phyloP scores from a whole-genome alignment of 2,888 invertebrate species.

The Dynastes hyllus region DNA sequence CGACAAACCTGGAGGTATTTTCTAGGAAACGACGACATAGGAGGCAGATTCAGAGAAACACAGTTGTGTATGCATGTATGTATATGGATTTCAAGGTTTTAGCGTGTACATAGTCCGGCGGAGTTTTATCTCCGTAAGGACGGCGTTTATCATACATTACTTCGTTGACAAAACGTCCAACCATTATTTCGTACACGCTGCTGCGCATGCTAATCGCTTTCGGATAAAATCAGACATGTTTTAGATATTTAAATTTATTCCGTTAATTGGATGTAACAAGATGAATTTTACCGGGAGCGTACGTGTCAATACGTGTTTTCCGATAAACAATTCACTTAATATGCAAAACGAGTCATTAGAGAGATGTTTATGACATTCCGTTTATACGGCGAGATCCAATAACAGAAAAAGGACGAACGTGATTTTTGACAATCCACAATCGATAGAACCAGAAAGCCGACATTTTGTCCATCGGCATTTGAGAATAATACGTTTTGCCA shows the following conservation, averaged over 20 bases:
- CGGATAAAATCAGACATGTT: conserved; percentile 40
- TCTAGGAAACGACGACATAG: not conserved
- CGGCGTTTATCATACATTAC: conserved; percentile 40
- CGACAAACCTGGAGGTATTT: not conserved
- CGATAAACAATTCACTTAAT: conserved; percentile 39
- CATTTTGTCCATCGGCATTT: too few relatives aligned
- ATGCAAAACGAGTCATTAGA: conserved; percentile 41
- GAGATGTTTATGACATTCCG: conserved; percentile 29
- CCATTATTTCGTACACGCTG: conserved; percentile 26
- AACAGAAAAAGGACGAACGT: conserved; percentile 15
- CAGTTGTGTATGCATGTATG: not conserved
- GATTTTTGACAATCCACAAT: conserved; percentile 15
- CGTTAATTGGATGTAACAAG: conserved; percentile 42
- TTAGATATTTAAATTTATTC: conserved; percentile 45
- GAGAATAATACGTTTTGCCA: too few relatives aligned
- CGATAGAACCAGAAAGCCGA: not conserved
- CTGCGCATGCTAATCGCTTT: conserved; percentile 35
- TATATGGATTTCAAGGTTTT: conserved; percentile 18
- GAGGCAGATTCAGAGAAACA: too few relatives aligned
- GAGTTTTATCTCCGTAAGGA: conserved; percentile 31
- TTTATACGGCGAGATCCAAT: not conserved
- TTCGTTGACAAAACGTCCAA: conserved; percentile 26
- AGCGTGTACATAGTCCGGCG: not conserved
- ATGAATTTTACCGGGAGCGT: conserved; percentile 38
- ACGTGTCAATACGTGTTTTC: conserved; percentile 44